Conservation (phyloP, 2,888 invertebrate species). For the Formica aserva region DNA sequence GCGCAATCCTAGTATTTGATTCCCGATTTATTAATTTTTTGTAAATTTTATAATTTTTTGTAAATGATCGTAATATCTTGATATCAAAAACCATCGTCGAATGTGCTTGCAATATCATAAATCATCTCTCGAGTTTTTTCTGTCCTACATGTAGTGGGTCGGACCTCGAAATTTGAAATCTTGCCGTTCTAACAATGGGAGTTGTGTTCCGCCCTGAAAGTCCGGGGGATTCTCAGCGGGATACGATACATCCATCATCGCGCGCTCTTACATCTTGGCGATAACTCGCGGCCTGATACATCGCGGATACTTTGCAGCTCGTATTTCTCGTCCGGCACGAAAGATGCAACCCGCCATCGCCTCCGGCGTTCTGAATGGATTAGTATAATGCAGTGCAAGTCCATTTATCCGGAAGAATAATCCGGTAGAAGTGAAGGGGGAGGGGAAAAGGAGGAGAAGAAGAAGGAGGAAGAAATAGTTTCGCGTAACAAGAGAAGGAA, state of each 20-base stretch:
- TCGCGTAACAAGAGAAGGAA: neutral
- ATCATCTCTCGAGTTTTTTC: neutral
- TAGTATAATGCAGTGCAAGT: constrained; percentile 55
- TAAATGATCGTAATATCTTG: neutral
- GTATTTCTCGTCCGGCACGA: constrained; percentile 43
- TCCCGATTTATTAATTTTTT: neutral
- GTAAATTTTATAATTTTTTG: neutral
- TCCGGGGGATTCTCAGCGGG: neutral
- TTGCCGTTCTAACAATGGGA: constrained; percentile 16
- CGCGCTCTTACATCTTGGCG: constrained; percentile 25
- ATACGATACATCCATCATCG: constrained; percentile 30
- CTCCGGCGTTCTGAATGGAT: constrained; percentile 55
- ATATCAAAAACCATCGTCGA: neutral
- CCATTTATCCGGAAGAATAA: constrained; percentile 44
- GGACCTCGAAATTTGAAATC: constrained; percentile 20
- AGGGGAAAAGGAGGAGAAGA: too few species aligned
- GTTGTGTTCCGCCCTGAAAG: neutral
- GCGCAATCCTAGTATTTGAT: too few species aligned
- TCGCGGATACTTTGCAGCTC: constrained; percentile 45
- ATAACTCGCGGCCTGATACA: constrained; percentile 40
- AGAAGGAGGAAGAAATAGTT: neutral
- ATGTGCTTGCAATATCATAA: neutral
- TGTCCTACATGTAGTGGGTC: neutral
- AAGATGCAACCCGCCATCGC: constrained; percentile 45
- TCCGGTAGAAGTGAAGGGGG: constrained; percentile 4